Conservation (phyloP, 2,797 vertebrate genomes). For the Acrossocheilus fasciatus region DNA sequence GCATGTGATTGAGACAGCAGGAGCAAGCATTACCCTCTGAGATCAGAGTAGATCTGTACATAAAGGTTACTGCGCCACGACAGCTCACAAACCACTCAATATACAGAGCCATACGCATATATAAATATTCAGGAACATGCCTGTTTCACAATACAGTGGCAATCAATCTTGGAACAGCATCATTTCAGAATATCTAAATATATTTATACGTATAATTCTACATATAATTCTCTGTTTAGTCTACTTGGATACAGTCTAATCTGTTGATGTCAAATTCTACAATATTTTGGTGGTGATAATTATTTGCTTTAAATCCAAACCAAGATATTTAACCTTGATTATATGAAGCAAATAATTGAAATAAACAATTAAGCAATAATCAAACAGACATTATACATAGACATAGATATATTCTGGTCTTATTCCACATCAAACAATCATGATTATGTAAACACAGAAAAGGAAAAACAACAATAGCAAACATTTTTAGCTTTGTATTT, state of each 20-base stretch:
- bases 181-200: not conserved
- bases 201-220: not conserved
- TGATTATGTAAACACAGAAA: too few species aligned
- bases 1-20: slow-evolving; percentile 32
- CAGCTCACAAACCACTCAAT: not conserved
- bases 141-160: not conserved
- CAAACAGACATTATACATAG: too few species aligned
- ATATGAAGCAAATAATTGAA: too few species aligned
- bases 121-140: not conserved
- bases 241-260: not conserved
- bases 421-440: too few species aligned
- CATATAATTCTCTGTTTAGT: not conserved
- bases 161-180: not conserved
- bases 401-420: too few species aligned
- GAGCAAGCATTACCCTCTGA: slow-evolving; percentile 10
- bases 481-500: not conserved
- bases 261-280: not conserved
- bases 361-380: too few species aligned
- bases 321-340: too few species aligned
- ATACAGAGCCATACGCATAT: not conserved
- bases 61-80: slow-evolving; percentile 1
- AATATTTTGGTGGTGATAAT: not conserved
- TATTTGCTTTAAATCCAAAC: not conserved
- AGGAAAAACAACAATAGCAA: too few species aligned
- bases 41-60: slow-evolving; percentile 10